Evolutionary conservation across 2,113 vertebrate genomes (phyloP).

Genomic region (Nyctereutes procyonoides): DNA sequence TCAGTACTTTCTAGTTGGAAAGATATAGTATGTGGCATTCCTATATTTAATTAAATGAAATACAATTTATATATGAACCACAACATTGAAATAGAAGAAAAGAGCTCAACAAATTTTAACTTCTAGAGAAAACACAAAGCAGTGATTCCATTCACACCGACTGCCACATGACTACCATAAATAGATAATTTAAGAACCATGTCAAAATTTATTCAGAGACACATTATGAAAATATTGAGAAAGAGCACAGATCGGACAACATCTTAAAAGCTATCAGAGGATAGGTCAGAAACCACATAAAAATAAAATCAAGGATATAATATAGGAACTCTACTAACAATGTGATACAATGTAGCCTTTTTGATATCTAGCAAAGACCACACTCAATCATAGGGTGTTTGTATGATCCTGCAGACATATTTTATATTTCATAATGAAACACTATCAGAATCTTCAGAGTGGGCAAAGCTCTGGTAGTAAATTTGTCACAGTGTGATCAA

Average conservation of each 20-base stretch:
- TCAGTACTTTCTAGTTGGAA: background rate
- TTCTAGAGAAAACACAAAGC: slow-evolving; percentile 30
- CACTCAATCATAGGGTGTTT: slow-evolving; percentile 61
- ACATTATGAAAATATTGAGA: slow-evolving; percentile 26
- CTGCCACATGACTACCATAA: background rate
- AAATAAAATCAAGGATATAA: slow-evolving; percentile 58
- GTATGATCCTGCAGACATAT: slow-evolving; percentile 60
- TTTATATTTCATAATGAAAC: slow-evolving; percentile 78
- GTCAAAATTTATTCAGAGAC: background rate
- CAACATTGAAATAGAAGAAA: background rate
- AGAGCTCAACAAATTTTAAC: background rate
- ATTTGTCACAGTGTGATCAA: slow-evolving; percentile 76
- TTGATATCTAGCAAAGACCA: slow-evolving; percentile 21
- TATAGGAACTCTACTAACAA: slow-evolving; percentile 11
- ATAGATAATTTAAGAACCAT: background rate
- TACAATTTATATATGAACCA: background rate
- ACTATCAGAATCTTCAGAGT: slow-evolving; percentile 69
- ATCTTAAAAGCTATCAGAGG: background rate
- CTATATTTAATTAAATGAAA: background rate
- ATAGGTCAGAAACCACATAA: slow-evolving; percentile 48
- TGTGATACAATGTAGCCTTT: slow-evolving; percentile 51
- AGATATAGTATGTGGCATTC: background rate
- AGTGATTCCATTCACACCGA: background rate
- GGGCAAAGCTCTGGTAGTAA: slow-evolving; percentile 74
- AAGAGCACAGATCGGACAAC: background rate